Percentiles rank a stretch among this genome's conserved stretches.
phyloP scores from a whole-genome alignment of 1,140 invertebrate genomes.

The Panagrolaimus sp. region DNA sequence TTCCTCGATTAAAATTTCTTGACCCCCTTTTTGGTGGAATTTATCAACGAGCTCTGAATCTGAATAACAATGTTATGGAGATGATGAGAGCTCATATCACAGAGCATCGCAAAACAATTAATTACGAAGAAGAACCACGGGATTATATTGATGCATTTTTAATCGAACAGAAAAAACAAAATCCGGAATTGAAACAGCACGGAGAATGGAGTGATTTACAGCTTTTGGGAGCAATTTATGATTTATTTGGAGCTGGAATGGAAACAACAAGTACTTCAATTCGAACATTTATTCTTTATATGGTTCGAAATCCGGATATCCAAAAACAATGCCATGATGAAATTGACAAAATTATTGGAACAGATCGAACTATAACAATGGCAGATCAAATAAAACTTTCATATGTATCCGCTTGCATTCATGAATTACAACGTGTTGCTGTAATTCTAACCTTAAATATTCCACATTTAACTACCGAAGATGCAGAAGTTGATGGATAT shows the following conservation, averaged over 20 bases:
- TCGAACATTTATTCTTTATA: neutral
- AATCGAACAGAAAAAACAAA: no score
- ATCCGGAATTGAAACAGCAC: no score
- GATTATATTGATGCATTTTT: no score
- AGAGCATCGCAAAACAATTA: no score
- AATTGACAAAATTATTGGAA: constrained; percentile 21
- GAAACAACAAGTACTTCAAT: constrained; percentile 13
- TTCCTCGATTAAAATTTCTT: no score
- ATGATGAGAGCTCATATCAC: no score
- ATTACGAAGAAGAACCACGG: neutral
- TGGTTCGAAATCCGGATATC: constrained; percentile 17
- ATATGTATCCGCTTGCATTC: constrained; percentile 7
- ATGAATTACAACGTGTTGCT: neutral
- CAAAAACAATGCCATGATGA: constrained; percentile 27
- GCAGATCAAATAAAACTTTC: constrained; percentile 15
- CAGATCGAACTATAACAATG: constrained; percentile 21
- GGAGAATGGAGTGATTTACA: no score
- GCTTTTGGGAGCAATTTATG: constrained; percentile 7
- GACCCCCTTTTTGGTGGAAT: no score
- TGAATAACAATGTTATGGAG: no score
- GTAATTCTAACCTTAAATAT: constrained; percentile 27
- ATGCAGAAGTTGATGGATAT: constrained; percentile 24
- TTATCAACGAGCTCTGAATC: no score
- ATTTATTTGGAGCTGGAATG: constrained; percentile 21
- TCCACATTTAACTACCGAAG: constrained; percentile 17